Conservation (phyloP, 2,888 invertebrate species). For the Agrotis clavis region DNA sequence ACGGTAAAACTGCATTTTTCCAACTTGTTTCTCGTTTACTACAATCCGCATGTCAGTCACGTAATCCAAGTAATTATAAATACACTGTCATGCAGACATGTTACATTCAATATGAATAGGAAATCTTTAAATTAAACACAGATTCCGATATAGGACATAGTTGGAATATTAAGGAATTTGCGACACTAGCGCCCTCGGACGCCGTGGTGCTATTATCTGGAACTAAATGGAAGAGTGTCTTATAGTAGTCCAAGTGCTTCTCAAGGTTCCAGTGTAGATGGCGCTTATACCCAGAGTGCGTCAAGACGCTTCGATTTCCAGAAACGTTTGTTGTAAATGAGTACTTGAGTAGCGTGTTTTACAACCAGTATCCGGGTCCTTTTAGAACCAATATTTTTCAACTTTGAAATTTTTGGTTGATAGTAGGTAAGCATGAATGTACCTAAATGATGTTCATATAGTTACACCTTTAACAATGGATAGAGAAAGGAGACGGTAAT, state of each 20-base stretch:
- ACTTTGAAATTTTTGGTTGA: background rate
- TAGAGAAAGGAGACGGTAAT: background rate
- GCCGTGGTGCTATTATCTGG: slow-evolving; percentile 45
- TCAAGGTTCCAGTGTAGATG: slow-evolving; percentile 66
- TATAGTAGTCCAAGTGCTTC: slow-evolving; percentile 45
- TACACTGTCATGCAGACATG: slow-evolving; percentile 64
- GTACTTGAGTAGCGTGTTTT: slow-evolving; percentile 6
- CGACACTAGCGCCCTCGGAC: slow-evolving; percentile 70
- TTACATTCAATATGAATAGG: slow-evolving; percentile 59
- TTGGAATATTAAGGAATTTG: slow-evolving; percentile 54
- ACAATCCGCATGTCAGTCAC: slow-evolving; percentile 63
- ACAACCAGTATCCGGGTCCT: too few species aligned
- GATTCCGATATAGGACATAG: slow-evolving; percentile 50
- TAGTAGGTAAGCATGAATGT: background rate
- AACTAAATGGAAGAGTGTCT: slow-evolving; percentile 29
- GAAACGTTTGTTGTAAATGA: slow-evolving; percentile 10
- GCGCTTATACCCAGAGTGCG: slow-evolving; percentile 57
- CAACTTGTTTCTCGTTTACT: slow-evolving; percentile 62
- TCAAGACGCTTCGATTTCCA: slow-evolving; percentile 2
- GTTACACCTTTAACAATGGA: background rate
- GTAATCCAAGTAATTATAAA: slow-evolving; percentile 66
- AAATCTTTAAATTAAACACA: slow-evolving; percentile 60
- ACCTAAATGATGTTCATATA: background rate
- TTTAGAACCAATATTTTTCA: background rate
- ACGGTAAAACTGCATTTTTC: slow-evolving; percentile 75